These are phyloP conservation scores for Neoarius graeffei DNA, from an alignment of 2,113 vertebrate species.

Conservation along the genomic window DNA sequence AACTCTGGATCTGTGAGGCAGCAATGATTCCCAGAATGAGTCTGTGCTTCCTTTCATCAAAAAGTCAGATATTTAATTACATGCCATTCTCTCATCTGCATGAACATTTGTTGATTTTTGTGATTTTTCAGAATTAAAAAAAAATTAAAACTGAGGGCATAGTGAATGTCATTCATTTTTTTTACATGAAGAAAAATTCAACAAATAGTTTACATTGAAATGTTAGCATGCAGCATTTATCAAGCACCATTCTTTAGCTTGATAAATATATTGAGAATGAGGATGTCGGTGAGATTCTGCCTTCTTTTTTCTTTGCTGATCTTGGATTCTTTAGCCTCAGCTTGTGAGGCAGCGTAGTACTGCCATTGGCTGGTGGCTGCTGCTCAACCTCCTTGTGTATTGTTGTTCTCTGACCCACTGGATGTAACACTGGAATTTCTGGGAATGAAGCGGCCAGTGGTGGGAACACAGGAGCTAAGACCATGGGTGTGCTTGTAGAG, in stretches of 20 bases:
- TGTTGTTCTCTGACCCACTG: neutral
- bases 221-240: neutral
- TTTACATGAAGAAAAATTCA: neutral
- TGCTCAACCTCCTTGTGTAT: slow-evolving; percentile 72
- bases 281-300: slow-evolving; percentile 32
- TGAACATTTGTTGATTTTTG: neutral
- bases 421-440: slow-evolving; percentile 55
- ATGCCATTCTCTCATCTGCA: neutral
- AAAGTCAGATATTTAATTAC: neutral
- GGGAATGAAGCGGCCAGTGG: slow-evolving; percentile 39
- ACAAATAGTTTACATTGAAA: neutral
- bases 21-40: neutral
- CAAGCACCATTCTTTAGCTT: slow-evolving; percentile 39
- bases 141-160: neutral
- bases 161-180: neutral
- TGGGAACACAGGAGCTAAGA: slow-evolving; percentile 60
- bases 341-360: slow-evolving; percentile 74
- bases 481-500: slow-evolving; percentile 56
- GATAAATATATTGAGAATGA: slow-evolving; percentile 48
- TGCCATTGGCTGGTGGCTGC: slow-evolving; percentile 59
- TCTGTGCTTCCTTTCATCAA: neutral
- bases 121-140: neutral
- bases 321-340: slow-evolving; percentile 71
- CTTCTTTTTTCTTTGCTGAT: slow-evolving; percentile 37
- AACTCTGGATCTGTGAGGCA: neutral